A percentile compares a stretch with the other conserved stretches of the same genome.
phyloP scores from a whole-genome alignment of 2,888 invertebrate species.

The Muscina levida region DNA sequence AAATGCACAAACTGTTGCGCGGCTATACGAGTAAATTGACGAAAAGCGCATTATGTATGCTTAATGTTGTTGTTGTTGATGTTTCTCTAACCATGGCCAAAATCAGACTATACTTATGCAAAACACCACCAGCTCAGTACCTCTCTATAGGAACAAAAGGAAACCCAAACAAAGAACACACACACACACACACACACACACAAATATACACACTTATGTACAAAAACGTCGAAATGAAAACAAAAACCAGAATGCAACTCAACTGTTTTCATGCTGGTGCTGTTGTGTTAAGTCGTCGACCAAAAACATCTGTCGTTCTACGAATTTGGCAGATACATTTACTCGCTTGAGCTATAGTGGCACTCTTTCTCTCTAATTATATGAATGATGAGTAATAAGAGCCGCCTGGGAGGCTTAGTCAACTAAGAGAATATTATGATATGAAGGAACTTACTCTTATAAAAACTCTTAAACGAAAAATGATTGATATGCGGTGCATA shows the following conservation, averaged over 20 bases:
- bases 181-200: too few relatives aligned
- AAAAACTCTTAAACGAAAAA: too few relatives aligned
- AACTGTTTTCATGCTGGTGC: constrained; percentile 39
- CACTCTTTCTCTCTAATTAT: too few relatives aligned
- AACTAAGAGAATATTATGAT: too few relatives aligned
- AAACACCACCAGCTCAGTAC: constrained; percentile 13
- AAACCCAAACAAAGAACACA: constrained; percentile 9
- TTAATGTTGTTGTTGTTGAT: constrained; percentile 14
- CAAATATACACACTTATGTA: constrained; percentile 33
- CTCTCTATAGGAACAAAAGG: background rate
- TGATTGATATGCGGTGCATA: too few relatives aligned
- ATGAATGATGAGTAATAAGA: too few relatives aligned
- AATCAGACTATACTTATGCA: constrained; percentile 36
- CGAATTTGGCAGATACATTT: constrained; percentile 52
- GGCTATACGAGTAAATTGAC: constrained; percentile 50
- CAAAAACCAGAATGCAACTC: constrained; percentile 33
- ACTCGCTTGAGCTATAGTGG: too few relatives aligned
- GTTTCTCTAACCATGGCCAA: constrained; percentile 17
- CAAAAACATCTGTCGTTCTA: constrained; percentile 67
- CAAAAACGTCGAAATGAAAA: constrained; percentile 19
- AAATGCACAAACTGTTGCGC: constrained; percentile 55
- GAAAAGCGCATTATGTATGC: constrained; percentile 14
- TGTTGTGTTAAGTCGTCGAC: constrained; percentile 41
- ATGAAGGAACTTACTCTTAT: too few relatives aligned
- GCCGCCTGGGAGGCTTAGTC: too few relatives aligned